phyloP scores from a whole-genome alignment of 2,888 invertebrate species.

The Stomorhina lunata region DNA sequence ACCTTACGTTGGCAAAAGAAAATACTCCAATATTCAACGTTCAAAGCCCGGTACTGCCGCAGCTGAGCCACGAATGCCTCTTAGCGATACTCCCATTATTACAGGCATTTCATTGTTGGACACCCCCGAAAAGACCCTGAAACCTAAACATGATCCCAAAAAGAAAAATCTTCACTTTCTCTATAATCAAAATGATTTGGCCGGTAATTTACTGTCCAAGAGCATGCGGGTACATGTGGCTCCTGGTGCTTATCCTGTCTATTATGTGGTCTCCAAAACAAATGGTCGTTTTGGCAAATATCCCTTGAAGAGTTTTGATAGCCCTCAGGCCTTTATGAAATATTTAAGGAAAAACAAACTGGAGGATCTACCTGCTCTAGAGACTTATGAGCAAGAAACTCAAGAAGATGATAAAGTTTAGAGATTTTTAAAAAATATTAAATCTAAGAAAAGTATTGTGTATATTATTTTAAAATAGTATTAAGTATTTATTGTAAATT shows the following conservation, averaged over 20 bases:
- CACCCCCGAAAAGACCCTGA: slow-evolving; percentile 68
- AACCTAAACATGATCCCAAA: slow-evolving; percentile 64
- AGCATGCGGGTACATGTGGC: slow-evolving; percentile 74
- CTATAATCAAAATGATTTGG: slow-evolving; percentile 67
- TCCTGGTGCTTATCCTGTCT: slow-evolving; percentile 77
- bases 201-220: slow-evolving; percentile 63
- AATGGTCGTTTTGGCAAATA: slow-evolving; percentile 77
- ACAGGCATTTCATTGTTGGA: slow-evolving; percentile 64
- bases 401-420: too few species aligned
- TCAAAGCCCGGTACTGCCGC: slow-evolving; percentile 45
- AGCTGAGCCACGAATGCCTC: slow-evolving; percentile 42
- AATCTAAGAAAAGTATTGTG: neutral
- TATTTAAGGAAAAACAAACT: slow-evolving; percentile 74
- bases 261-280: slow-evolving; percentile 75
- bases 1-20: slow-evolving; percentile 61
- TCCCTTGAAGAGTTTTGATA: slow-evolving; percentile 75
- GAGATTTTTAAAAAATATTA: too few species aligned
- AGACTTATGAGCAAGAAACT: neutral
- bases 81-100: slow-evolving; percentile 68
- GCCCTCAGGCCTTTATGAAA: slow-evolving; percentile 73
- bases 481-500: slow-evolving; percentile 44
- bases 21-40: slow-evolving; percentile 72
- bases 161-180: slow-evolving; percentile 74
- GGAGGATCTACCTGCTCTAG: slow-evolving; percentile 3
- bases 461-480: neutral